Percentiles rank a stretch among this genome's conserved stretches.
Conservation (phyloP, 2,113 vertebrate genomes). For the Petromus typicus region DNA sequence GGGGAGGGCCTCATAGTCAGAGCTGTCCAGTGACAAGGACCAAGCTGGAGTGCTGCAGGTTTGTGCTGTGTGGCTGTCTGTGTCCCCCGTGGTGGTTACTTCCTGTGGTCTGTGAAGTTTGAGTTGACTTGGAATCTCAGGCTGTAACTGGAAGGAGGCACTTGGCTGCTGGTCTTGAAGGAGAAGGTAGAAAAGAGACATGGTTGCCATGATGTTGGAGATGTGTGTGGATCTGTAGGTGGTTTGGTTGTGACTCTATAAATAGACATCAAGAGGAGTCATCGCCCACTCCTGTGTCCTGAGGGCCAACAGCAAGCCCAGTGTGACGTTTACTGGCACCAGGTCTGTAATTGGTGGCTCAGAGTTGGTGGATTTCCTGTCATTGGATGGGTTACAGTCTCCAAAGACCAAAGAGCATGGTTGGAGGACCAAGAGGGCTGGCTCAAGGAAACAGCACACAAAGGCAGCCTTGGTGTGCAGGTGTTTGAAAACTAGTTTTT, state of each 20-base stretch:
- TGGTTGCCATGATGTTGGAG: too few species aligned
- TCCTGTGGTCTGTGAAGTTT: neutral
- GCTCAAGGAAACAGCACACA: accelerated
- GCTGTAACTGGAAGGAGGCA: neutral
- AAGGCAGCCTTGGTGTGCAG: neutral
- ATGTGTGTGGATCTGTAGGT: accelerated
- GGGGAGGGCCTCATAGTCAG: neutral
- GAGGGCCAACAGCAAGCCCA: neutral
- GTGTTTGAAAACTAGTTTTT: neutral
- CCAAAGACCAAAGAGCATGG: neutral
- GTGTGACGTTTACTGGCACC: accelerated
- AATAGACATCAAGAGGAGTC: neutral
- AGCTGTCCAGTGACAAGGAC: accelerated
- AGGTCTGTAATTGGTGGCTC: neutral
- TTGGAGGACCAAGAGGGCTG: neutral
- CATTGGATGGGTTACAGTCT: neutral
- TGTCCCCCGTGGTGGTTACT: accelerated
- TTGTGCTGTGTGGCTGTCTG: accelerated
- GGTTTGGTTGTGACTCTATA: accelerated
- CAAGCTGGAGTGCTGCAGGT: accelerated
- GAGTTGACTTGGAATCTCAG: neutral
- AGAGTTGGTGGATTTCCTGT: neutral
- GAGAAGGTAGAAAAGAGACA: neutral
- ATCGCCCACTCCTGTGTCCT: accelerated
- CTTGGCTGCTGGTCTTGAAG: neutral